Evolutionary conservation across 1,140 invertebrate species (phyloP), one percentile per base, ranked within the genome.

Genomic region (Subanguina moxae): DNA sequence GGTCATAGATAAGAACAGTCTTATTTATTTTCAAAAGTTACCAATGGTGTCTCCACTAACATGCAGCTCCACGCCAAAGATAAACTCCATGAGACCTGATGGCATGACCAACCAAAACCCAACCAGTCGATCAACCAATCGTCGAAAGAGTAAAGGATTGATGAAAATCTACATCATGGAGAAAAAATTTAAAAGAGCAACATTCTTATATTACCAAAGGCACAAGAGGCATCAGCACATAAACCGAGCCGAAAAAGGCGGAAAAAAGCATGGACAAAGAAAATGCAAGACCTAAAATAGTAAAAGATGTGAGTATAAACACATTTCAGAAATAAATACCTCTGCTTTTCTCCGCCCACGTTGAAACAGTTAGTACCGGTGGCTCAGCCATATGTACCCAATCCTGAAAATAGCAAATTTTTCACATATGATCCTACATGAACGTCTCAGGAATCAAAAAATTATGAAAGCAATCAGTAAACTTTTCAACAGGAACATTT

Each of bases 31-130:
- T 11, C 3, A 11, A 5, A 38, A 38, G 3, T 38, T 38, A 67
- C 86, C 82, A 62, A 92, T 88, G 66, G 86, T 85, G 82, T 91
- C 90, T 5, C 91, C 91, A 52, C 87, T 88, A 13, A 91, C 86
- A 67, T 87, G 84, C 5, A 92, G 84, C 70, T 89, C 86, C 13
- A 89, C 88, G 0, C 88, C 87, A 72, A 88, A 89, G 45, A 89
- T 78, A 69, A 88, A 82, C 78, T 89, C 86, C 82, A 90, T 85
- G 43, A 90, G 82, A 17, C 86, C 88, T 9, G 66, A 65, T 11
- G 77, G 77, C 64, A 80, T 64, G 30, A 68, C 58, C 5, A 77
- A 46, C 77, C 77, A 78, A 61, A 78, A 78, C 42, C 77, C 77
- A 46, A 78, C 73, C 13, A 80, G 57, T 25, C 77, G 59, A 65